Evolutionary conservation across 2,888 invertebrate species (phyloP), one percentile per base, ranked within the genome.

Genomic region (Dusona sp.): DNA sequence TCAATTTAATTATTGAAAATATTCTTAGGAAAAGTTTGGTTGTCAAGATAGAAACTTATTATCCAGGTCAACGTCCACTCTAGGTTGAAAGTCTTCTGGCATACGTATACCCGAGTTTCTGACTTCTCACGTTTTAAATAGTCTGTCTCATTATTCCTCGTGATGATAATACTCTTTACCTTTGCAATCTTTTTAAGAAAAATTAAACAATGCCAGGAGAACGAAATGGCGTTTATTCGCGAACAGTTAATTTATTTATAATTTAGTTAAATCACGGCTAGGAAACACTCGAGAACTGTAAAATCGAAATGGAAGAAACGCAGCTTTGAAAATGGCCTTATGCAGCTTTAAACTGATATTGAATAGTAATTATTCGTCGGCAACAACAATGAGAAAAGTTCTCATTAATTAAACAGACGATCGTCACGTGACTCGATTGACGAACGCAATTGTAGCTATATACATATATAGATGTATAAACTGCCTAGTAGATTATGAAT

Each of bases 321-420:
- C 19, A 48, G 70, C 29, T 48, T 29, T 22, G 70, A 25, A 33
- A 51, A 51, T 77, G 65, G 57, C 19, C 13, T 51, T 22, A n/a
- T 65, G 68, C 65, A 65, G 3, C 33, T 45, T 72, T 29, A 13
- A 61, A 61, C 2, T 29, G 61, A 61, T 84, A 42, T 75, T 84
- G 48, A 84, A 84, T 84, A 79, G 75, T 84, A 80, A 84, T 84
- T 54, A 79, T 67, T 57, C 38, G 45, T 79, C 68, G 61, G 73
- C 19, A 70, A 45, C n/a, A 72, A 80, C 38, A 67, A 33, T 33
- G 45, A 70, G 29, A 70, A 48, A 48, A 36, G 88, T 88, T 83
- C 85, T 88, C 90, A 90, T 92, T 90, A 92, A 91, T 88, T 89
- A 90, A 91, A 89, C 89, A 91, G 90, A 87, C 89, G 90, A 89